Conservation (phyloP, 2,888 invertebrate species). For the Macrosoma leucophasiata region DNA sequence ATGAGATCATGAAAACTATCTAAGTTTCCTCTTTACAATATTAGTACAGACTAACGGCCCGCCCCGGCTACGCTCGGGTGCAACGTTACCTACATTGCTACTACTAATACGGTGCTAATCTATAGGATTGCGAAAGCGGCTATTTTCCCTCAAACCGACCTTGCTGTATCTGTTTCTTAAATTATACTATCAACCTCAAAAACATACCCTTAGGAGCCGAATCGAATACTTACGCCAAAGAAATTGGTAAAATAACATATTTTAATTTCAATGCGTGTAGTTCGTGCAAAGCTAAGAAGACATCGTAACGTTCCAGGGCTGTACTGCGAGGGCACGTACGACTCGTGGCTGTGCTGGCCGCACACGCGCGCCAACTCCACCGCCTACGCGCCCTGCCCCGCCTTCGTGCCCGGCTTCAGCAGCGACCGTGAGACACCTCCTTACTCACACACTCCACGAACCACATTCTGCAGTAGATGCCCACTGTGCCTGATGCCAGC, state of each 20-base stretch:
- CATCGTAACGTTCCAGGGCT: slow-evolving; percentile 52
- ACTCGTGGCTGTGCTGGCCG: slow-evolving; percentile 89
- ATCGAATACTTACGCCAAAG: neutral
- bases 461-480: no score
- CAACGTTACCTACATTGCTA: no score
- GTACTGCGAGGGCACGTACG: slow-evolving; percentile 84
- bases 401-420: slow-evolving; percentile 85
- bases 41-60: no score
- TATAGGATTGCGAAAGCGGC: no score
- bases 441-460: no score
- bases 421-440: slow-evolving; percentile 82
- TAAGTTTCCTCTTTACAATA: no score
- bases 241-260: neutral
- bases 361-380: slow-evolving; percentile 81
- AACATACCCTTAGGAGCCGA: neutral
- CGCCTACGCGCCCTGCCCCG: slow-evolving; percentile 82
- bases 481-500: no score
- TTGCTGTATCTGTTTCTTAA: neutral
- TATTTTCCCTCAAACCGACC: no score
- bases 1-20: no score
- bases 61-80: no score
- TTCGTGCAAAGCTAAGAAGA: neutral
- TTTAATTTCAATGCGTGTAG: neutral
- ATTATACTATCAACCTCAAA: neutral
- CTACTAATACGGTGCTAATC: no score